Evolutionary conservation across 2,113 vertebrate species (phyloP).

Genomic region (Corythornis vintsioides): DNA sequence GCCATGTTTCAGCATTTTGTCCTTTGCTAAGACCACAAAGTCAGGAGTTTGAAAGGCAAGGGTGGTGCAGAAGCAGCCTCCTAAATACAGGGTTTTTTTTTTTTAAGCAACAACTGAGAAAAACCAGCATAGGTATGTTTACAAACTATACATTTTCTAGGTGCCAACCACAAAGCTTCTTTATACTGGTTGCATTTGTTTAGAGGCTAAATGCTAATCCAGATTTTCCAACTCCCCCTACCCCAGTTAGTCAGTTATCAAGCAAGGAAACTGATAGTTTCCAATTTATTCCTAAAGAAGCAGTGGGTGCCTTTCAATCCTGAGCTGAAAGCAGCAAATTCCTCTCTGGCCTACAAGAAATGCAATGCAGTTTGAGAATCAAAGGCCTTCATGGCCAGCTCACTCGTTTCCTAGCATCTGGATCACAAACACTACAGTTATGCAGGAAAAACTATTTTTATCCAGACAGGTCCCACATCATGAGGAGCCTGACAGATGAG

Average conservation of each 20-base stretch:
- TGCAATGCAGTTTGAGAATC: background rate
- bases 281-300: background rate
- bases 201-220: background rate
- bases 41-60: background rate
- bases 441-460: background rate
- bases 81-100: rapidly evolving
- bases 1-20: no score
- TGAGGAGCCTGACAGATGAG: background rate
- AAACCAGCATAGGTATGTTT: background rate
- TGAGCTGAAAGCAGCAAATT: background rate
- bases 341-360: background rate
- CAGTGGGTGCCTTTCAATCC: background rate
- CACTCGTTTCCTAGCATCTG: background rate
- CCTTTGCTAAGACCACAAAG: background rate
- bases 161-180: background rate
- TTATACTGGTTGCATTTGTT: background rate
- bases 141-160: background rate
- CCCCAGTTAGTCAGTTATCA: background rate
- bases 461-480: background rate
- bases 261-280: background rate
- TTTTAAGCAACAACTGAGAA: background rate
- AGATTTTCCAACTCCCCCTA: background rate
- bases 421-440: background rate
- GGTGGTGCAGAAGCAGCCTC: background rate
- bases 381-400: background rate